phyloP scores from a whole-genome alignment of 1,140 invertebrate species.

The Drosophila kanapiae region DNA sequence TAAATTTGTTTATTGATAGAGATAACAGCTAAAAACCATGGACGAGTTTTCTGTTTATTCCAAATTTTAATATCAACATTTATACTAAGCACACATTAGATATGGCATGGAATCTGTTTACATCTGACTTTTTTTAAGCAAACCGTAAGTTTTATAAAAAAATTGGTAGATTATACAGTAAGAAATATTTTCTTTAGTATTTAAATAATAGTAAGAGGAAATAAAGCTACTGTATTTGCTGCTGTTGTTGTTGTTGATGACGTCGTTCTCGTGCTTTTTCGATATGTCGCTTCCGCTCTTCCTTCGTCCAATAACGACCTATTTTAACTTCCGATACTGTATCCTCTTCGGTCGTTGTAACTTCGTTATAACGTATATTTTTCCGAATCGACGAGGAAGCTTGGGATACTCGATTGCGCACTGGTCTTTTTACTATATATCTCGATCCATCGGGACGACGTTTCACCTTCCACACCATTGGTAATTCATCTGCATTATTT shows the following conservation, averaged over 20 bases:
- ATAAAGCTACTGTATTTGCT: constrained; percentile 31
- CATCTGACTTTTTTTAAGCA: neutral
- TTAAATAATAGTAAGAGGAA: constrained; percentile 1
- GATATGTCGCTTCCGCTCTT: constrained; percentile 91
- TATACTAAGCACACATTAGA: neutral
- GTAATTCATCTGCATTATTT: constrained; percentile 62
- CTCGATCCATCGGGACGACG: constrained; percentile 91
- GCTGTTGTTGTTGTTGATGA: constrained; percentile 85
- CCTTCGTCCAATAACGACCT: constrained; percentile 93
- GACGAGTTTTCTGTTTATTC: neutral
- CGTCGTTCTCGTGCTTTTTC: constrained; percentile 90
- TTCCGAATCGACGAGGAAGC: constrained; percentile 49
- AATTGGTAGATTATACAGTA: neutral
- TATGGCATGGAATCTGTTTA: neutral
- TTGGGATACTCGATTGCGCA: constrained; percentile 88
- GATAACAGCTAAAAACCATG: neutral
- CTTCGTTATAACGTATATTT: constrained; percentile 88
- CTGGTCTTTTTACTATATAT: constrained; percentile 91
- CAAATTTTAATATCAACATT: neutral
- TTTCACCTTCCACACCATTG: constrained; percentile 93
- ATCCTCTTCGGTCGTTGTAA: constrained; percentile 92
- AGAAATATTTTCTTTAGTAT: constrained; percentile 1
- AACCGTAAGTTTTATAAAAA: constrained; percentile 1
- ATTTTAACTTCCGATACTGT: constrained; percentile 93
- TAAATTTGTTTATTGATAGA: neutral